Evolutionary conservation across 2,888 invertebrate genomes (phyloP).

Genomic region (Emmelina monodactyla): DNA sequence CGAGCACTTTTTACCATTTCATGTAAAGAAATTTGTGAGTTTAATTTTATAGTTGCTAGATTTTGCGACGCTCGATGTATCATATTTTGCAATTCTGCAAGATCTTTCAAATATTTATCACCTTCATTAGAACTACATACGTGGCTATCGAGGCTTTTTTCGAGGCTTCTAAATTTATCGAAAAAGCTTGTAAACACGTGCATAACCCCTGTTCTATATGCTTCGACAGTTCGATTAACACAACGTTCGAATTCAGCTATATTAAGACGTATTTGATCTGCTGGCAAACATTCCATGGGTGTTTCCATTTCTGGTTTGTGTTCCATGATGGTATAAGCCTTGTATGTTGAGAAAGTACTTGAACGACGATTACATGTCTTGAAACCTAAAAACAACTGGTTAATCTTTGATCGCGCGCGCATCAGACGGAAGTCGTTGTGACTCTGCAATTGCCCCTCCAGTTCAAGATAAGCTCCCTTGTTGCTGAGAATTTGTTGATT

Average conservation of each 20-base stretch:
- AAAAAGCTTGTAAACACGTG: conserved; percentile 28
- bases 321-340: conserved; percentile 20
- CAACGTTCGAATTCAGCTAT: conserved; percentile 23
- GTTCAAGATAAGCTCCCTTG: conserved; percentile 32
- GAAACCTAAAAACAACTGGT: conserved; percentile 31
- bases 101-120: conserved; percentile 7
- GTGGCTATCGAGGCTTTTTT: conserved; percentile 22
- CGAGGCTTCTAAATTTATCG: conserved; percentile 25
- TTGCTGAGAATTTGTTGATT: conserved; percentile 51
- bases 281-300: conserved; percentile 20
- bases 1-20: conserved; percentile 16
- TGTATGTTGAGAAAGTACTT: conserved; percentile 9
- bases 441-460: conserved; percentile 31
- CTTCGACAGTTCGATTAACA: conserved; percentile 26
- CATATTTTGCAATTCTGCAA: conserved; percentile 20
- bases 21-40: conserved; percentile 9
- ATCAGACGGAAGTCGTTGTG: conserved; percentile 29
- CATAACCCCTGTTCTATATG: conserved; percentile 29
- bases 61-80: conserved; percentile 22
- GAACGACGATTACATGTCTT: conserved; percentile 17
- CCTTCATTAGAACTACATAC: conserved; percentile 6
- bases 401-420: conserved; percentile 28
- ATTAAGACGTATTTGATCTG: conserved; percentile 3
- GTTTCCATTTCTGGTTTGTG: conserved; percentile 11
- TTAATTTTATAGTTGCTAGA: conserved; percentile 15